Evolutionary conservation across 1,140 invertebrate genomes (phyloP).

Genomic region (Solen grandis): DNA sequence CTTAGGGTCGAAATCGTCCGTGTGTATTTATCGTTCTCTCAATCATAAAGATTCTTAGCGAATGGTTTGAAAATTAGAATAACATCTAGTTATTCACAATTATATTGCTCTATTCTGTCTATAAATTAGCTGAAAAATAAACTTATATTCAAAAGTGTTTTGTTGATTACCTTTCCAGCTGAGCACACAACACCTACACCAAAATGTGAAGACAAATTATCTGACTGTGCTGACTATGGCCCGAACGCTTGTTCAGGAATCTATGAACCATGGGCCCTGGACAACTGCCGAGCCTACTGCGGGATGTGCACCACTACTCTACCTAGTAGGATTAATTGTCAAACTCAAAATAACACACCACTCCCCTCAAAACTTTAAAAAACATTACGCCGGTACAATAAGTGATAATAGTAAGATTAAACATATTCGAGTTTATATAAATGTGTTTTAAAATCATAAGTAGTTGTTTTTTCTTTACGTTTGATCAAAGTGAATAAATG

Average conservation of each 20-base stretch:
- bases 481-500: neutral
- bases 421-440: neutral
- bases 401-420: neutral
- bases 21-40: too few relatives aligned
- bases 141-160: too few relatives aligned
- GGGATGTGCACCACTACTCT: constrained; percentile 47
- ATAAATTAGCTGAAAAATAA: too few relatives aligned
- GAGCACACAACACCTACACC: constrained; percentile 36
- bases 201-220: constrained; percentile 56
- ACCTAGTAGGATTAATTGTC: constrained; percentile 15
- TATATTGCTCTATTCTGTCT: too few relatives aligned
- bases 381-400: too few relatives aligned
- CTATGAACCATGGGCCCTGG: constrained; percentile 59
- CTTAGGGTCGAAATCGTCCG: too few relatives aligned
- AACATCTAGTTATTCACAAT: too few relatives aligned
- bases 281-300: constrained; percentile 60
- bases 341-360: too few relatives aligned
- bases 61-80: too few relatives aligned
- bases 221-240: constrained; percentile 61
- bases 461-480: neutral
- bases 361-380: too few relatives aligned
- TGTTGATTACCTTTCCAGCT: too few relatives aligned
- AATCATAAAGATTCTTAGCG: too few relatives aligned
- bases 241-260: constrained; percentile 54
- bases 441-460: neutral